These are phyloP conservation scores for Fregata magnificens DNA, from an alignment of 2,113 vertebrate species.

Conservation along the genomic window DNA sequence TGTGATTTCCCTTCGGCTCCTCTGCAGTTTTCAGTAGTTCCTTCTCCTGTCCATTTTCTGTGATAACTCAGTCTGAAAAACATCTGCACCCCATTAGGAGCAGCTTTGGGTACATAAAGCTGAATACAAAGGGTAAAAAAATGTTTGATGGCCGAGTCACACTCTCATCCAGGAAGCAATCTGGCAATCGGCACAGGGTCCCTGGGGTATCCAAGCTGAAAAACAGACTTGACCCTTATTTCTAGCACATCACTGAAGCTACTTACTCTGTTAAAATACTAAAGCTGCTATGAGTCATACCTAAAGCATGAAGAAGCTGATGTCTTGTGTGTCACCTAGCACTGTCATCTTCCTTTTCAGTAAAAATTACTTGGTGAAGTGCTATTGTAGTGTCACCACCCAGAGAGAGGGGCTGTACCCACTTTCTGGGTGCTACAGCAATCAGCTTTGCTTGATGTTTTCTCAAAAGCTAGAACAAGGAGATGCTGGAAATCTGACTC, in stretches of 20 bases:
- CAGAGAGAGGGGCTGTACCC: not conserved
- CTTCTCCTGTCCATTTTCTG: not conserved
- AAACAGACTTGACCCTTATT: not conserved
- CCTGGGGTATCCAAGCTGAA: not conserved
- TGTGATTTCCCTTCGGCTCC: rapidly evolving
- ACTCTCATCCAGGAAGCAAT: conserved; percentile 10
- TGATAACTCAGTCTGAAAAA: not conserved
- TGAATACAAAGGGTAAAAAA: conserved; percentile 11
- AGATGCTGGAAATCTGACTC: not conserved
- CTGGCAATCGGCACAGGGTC: not conserved
- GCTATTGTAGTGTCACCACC: not conserved
- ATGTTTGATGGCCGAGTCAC: not conserved
- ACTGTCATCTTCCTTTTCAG: not conserved
- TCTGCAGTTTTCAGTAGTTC: not conserved
- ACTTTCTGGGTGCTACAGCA: not conserved
- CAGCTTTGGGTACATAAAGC: conserved; percentile 21
- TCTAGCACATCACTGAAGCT: not conserved
- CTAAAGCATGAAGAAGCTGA: not conserved
- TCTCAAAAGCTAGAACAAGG: not conserved
- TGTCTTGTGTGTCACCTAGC: not conserved
- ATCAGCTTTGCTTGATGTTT: rapidly evolving
- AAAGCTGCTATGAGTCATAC: not conserved
- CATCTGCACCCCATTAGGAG: conserved; percentile 45
- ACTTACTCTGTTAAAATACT: not conserved
- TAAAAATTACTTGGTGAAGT: not conserved